Conservation (phyloP, 2,113 vertebrate genomes). For the Phaethornis superciliosus region DNA sequence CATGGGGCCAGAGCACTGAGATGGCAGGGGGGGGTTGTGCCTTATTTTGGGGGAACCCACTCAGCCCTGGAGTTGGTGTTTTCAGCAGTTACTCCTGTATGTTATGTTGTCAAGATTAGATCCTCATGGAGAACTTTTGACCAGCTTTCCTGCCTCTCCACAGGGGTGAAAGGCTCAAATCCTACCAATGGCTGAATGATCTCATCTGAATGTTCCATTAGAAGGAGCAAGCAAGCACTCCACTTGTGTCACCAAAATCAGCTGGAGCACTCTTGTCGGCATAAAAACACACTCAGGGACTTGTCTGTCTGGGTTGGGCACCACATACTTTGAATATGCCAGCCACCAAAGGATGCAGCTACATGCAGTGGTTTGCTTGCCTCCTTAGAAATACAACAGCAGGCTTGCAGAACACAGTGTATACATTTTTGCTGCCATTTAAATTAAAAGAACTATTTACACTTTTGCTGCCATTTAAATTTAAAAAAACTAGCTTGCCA, state of each 20-base stretch:
- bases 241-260: background rate
- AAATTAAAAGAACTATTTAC: background rate
- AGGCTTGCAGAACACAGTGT: background rate
- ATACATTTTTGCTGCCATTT: background rate
- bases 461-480: background rate
- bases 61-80: background rate
- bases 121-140: background rate
- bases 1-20: background rate
- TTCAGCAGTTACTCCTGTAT: background rate
- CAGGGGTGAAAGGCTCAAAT: background rate
- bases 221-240: background rate
- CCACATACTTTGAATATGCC: background rate
- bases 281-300: background rate
- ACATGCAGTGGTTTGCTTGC: rapidly evolving
- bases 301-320: background rate
- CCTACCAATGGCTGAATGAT: background rate
- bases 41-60: background rate
- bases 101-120: background rate
- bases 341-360: background rate
- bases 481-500: background rate
- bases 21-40: background rate
- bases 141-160: background rate
- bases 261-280: background rate
- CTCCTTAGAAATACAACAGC: background rate
- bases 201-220: background rate